Evolutionary conservation across 2,888 invertebrate genomes (phyloP), one percentile per base, ranked within the genome.

Genomic region (Drosophila stalkeri): DNA sequence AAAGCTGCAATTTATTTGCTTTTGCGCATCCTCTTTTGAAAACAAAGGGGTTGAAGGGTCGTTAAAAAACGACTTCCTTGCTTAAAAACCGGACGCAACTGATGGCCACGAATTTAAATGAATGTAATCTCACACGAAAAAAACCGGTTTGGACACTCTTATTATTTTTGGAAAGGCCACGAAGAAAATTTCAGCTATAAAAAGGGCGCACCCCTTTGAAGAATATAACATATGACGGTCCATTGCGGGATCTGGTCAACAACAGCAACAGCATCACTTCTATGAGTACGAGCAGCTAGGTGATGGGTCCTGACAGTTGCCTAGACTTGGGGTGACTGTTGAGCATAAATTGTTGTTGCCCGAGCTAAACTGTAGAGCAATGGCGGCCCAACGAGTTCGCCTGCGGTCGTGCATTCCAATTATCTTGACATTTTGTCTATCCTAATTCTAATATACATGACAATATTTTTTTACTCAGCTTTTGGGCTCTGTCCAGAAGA

Each of bases 81-180:
- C 75, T 64, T 64, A 44, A 72, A 86, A 87, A 90, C 90, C 90
- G 82, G 89, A 90, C 91, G 76, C 72, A 87, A 81, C 84, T 77
- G 80, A 73, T 74, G 82, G 77, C 83, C 81, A 72, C 80, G 75
- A 89, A 79, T 68, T 77, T 81, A 64, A 81, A 72, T 73, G 74
- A 72, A 80, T 72, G 73, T 62, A 84, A 72, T 81, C 82, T 78
- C 68, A 68, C 52, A 55, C 56, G 52, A 60, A 57, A 35, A 35
- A 74, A 89, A 90, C 90, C 90, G 91, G 90, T 90, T 90, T 86
- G 86, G 89, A 91, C 90, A 89, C 82, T 80, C 51, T 74, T 80
- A 91, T 86, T 82, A 77, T 70, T 81, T 87, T 80, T 62, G 51
- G 64, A 69, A 85, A 81, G 80, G 76, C 74, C 78, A 81, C 83